Evolutionary conservation across 2,113 vertebrate genomes (phyloP).

Genomic region (Corythornis cristatus): DNA sequence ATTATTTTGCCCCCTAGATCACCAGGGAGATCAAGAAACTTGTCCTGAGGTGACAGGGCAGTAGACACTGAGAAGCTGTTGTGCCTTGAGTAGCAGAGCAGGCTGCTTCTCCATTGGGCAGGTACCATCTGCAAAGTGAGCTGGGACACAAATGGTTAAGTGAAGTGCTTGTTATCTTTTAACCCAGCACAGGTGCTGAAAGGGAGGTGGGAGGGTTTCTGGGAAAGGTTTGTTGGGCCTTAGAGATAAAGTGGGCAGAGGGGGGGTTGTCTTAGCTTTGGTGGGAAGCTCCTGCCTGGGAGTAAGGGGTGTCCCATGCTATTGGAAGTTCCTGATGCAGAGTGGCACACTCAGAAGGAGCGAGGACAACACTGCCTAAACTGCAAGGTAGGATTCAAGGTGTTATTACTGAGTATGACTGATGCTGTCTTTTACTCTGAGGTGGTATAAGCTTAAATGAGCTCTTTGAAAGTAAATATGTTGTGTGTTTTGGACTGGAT

Average conservation of each 20-base stretch:
- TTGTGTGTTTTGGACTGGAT: neutral
- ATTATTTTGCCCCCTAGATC: neutral
- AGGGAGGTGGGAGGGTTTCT: neutral
- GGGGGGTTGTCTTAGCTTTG: rapidly evolving
- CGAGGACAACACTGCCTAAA: rapidly evolving
- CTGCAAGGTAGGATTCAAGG: neutral
- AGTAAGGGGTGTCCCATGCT: too few species aligned
- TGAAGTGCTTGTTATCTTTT: neutral
- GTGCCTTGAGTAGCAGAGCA: too few species aligned
- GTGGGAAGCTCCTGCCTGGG: too few species aligned
- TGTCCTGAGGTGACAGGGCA: neutral
- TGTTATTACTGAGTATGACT: neutral
- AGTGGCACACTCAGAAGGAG: rapidly evolving
- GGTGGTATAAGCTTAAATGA: neutral
- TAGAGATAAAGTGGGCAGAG: rapidly evolving
- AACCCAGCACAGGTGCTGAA: neutral
- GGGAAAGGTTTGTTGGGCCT: neutral
- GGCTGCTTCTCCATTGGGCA: neutral
- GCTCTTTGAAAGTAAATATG: rapidly evolving
- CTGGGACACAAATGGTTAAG: neutral
- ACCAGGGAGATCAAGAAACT: neutral
- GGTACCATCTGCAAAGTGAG: neutral
- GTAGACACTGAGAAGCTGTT: neutral
- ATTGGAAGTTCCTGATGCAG: neutral
- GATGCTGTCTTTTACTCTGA: neutral